Percentiles rank a stretch among this genome's conserved stretches.
Conservation (phyloP, 2,888 invertebrate genomes). For the Philhelius pedissequus region DNA sequence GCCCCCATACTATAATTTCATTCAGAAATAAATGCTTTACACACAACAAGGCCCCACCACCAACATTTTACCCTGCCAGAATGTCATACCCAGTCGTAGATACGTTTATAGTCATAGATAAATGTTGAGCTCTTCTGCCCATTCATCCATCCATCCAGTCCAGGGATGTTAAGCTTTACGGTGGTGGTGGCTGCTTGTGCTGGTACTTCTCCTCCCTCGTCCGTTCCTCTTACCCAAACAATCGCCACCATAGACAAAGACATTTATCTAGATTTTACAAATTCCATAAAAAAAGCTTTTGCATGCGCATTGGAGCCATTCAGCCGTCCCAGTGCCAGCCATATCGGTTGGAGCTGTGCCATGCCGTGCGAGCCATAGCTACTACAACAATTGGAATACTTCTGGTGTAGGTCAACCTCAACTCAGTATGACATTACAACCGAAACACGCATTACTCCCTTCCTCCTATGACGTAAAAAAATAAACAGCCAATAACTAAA, state of each 20-base stretch:
- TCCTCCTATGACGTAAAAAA: background rate
- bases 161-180: conserved; percentile 65
- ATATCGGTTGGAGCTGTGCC: background rate
- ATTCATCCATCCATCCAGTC: conserved; percentile 66
- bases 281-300: conserved; percentile 57
- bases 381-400: conserved; percentile 56
- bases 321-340: no score
- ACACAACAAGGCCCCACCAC: conserved; percentile 50
- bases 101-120: conserved; percentile 3
- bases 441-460: conserved; percentile 42
- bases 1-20: conserved; percentile 65
- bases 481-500: background rate
- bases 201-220: background rate
- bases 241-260: background rate
- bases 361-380: conserved; percentile 12
- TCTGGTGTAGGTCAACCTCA: conserved; percentile 68
- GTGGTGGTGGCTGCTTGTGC: background rate
- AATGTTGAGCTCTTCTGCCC: conserved; percentile 49
- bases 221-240: accelerated
- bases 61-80: background rate
- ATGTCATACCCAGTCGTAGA: background rate
- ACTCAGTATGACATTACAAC: conserved; percentile 38
- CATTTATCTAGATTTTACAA: conserved; percentile 36
- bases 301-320: conserved; percentile 49
- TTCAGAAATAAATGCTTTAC: conserved; percentile 68